Conservation (phyloP, 64 coral and sea anemone species). For the Astreopora myriophthalma region DNA sequence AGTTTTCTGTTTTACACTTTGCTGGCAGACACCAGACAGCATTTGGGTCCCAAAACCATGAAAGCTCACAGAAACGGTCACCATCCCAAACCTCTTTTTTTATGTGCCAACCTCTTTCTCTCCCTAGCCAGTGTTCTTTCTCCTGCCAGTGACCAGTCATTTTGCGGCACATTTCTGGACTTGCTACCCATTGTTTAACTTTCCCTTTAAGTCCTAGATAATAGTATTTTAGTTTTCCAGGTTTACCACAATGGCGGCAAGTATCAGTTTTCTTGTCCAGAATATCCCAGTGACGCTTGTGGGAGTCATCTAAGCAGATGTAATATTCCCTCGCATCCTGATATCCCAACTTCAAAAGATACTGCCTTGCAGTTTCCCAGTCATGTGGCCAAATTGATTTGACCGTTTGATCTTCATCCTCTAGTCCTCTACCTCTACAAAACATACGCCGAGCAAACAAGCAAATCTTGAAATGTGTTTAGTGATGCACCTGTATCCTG, state of each 20-base stretch:
- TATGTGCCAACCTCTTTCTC: conserved; percentile 49
- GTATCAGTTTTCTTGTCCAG: conserved; percentile 64
- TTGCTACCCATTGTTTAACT: conserved; percentile 67
- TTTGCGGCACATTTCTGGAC: conserved; percentile 72
- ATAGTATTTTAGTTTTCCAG: conserved; percentile 66
- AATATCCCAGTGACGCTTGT: conserved; percentile 81
- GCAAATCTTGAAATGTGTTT: conserved; percentile 77
- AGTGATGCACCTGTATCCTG: conserved; percentile 73
- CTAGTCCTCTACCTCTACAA: conserved; percentile 66
- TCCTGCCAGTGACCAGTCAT: conserved; percentile 78
- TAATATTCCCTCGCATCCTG: conserved; percentile 83
- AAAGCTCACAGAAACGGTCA: conserved; percentile 70
- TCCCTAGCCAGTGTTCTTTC: conserved; percentile 75
- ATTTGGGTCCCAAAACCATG: conserved; percentile 81
- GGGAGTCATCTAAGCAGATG: conserved; percentile 66
- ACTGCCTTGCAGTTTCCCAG: conserved; percentile 67
- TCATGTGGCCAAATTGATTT: conserved; percentile 57
- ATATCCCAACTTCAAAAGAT: conserved; percentile 73
- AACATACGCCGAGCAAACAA: conserved; percentile 77
- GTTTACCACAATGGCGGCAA: conserved; percentile 70
- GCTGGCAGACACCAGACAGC: conserved; percentile 67
- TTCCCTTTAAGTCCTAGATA: conserved; percentile 80
- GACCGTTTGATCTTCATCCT: conserved; percentile 58
- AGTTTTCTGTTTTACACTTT: conserved; percentile 61
- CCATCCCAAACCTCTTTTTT: conserved; percentile 79